Conservation (phyloP, 2,797 vertebrate species). For the Pangasius sanitwongsei region DNA sequence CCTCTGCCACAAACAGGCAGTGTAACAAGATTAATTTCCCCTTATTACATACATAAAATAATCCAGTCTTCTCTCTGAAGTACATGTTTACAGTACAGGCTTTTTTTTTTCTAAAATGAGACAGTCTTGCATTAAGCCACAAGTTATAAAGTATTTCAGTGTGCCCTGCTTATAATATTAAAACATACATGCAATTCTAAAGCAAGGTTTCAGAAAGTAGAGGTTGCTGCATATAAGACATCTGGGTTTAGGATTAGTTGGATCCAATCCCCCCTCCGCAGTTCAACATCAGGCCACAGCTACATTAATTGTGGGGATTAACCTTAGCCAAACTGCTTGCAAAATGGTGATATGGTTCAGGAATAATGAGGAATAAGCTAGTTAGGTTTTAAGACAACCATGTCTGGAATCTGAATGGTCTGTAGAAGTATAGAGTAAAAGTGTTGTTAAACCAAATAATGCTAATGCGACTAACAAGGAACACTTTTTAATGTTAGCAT, state of each 20-base stretch:
- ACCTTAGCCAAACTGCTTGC: background rate
- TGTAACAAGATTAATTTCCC: constrained; percentile 65
- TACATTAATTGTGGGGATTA: background rate
- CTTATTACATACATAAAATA: constrained; percentile 74
- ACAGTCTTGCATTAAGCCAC: constrained; percentile 73
- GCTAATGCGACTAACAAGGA: background rate
- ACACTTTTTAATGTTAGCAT: background rate
- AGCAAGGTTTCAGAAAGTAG: constrained; percentile 7
- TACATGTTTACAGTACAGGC: constrained; percentile 73
- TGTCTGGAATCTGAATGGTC: background rate
- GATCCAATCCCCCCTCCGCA: background rate
- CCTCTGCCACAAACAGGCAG: constrained; percentile 60
- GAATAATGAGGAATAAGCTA: background rate
- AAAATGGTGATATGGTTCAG: background rate
- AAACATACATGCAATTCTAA: constrained; percentile 48
- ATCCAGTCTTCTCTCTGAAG: constrained; percentile 74
- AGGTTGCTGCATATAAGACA: background rate
- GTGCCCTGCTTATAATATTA: constrained; percentile 63
- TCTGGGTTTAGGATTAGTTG: background rate
- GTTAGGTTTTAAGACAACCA: no score
- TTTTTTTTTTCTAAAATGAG: constrained; percentile 67
- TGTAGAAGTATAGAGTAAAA: background rate
- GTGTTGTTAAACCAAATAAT: background rate
- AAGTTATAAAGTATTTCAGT: constrained; percentile 64
- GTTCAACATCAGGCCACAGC: no score